Evolutionary conservation across 2,888 invertebrate species (phyloP), one percentile per base, ranked within the genome.

Genomic region (Limenitis camilla): DNA sequence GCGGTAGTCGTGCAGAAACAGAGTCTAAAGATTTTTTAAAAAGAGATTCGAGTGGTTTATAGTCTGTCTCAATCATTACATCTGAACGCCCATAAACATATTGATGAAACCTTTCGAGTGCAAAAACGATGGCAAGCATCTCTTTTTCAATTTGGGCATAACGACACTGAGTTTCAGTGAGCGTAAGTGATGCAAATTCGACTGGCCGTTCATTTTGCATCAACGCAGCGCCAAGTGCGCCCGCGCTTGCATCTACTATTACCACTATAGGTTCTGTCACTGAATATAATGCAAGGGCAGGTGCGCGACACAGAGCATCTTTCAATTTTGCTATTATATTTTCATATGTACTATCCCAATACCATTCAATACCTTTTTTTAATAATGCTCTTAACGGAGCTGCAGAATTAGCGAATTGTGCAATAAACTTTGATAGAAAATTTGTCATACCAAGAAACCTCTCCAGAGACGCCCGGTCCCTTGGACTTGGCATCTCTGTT

Each of bases 101-200:
- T 29, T 66, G 65, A n/a, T 59, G 60, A 51, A 66, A 68, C 5
- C 54, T 38, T 33, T 64, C 1, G 49, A 31, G 1, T 9, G 63
- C 67, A 45, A 64, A 67, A 0, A 68, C 63, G 6, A 67, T 67
- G 1, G 66, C 67, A 2, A 67, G 32, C 54, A 69, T 40, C 36
- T 68, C 68, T 27, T 69, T 68, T 29, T 67, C 66, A 8, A 67
- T 69, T 46, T 65, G 64, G 0, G 67, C 64, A 30, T 62, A 61
- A 7, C 60, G n/a, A 6, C 11, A 11, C n/a, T 36, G 10, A n/a
- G 36, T 9, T 9, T 36, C 11, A 6, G 36, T 36, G 5, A 36
- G 11, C n/a, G 36, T 5, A 10, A n/a, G n/a, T 5, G 36, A 36
- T 10, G 36, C 36, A n/a, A 10, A 36, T 10, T 11, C 6, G 10